A percentile compares a stretch with the other conserved stretches of the same genome.
phyloP scores from a whole-genome alignment of 2,888 invertebrate genomes.

The Drosophila macrothrix region DNA sequence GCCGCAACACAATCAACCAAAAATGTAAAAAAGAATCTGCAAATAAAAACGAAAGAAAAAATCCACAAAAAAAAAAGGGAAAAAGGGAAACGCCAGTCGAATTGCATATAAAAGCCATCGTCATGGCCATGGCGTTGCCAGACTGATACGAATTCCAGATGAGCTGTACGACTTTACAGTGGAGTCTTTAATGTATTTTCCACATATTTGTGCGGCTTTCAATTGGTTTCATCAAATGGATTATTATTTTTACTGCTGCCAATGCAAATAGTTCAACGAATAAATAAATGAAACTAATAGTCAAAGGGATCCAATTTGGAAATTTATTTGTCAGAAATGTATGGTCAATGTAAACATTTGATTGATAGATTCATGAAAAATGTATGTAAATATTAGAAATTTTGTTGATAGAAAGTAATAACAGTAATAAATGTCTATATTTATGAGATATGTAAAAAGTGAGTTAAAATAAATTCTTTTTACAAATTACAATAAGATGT shows the following conservation, averaged over 20 bases:
- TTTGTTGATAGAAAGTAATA: too few relatives aligned
- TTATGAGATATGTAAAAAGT: too few relatives aligned
- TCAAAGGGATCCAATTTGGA: background rate
- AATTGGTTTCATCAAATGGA: background rate
- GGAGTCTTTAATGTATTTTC: conserved; percentile 19
- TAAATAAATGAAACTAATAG: background rate
- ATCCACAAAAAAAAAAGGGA: conserved; percentile 9
- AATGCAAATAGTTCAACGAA: background rate
- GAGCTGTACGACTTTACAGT: conserved; percentile 29
- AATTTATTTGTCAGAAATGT: background rate
- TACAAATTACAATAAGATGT: background rate
- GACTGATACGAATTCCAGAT: conserved; percentile 47
- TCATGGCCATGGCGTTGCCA: conserved; percentile 25
- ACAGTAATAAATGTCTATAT: background rate
- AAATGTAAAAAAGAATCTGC: conserved; percentile 17
- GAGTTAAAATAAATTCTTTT: background rate
- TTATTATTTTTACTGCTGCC: background rate
- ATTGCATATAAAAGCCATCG: conserved; percentile 49
- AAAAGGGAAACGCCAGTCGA: conserved; percentile 36
- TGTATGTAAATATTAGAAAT: background rate
- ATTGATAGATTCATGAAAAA: background rate
- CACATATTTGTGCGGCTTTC: background rate
- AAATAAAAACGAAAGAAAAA: conserved; percentile 15
- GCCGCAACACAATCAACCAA: conserved; percentile 32
- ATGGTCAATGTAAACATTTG: background rate